Base-by-base conservation (phyloP, 1,140 invertebrate species). In the Ooceraea biroi region DNA sequence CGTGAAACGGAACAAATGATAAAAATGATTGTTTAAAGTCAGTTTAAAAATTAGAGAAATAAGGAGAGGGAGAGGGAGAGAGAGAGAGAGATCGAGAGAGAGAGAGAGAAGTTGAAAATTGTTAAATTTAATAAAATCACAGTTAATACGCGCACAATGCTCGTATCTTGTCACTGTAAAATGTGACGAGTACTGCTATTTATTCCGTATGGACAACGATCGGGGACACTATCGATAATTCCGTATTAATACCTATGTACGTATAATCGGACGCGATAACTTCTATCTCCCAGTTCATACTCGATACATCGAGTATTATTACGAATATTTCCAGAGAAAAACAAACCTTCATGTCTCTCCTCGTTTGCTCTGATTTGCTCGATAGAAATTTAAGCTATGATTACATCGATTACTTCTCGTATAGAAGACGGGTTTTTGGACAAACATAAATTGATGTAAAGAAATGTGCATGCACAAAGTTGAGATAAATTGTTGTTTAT, bases 301-400 rank as follows among this genome's bases (percentile, higher is more conserved):
- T 76, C 7, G 58, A 30, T 50, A 48, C n/a, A 48, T 12, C 12
- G 27, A 65, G 25, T 36, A 25, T 61, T 63, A 63, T 65, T 50
- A n/a, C 19, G 44, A 77, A 77, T 52, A 63, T 48, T 14, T 25
- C 4, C 27, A 12, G 44, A 74, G n/a, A 63, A 10, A 63, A 25
- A n/a, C n/a, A 22, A 61, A 50, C 0, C 0, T 7, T 2, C 36
- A n/a, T n/a, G n/a, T n/a, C n/a, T n/a, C n/a, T n/a, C n/a, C n/a
- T n/a, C n/a, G n/a, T n/a, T 44, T 27, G 0, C 17, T 4, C n/a
- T 63, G 8, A 76, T 76, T 46, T 61, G 11, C 22, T 30, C 17
- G 30, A 63, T 77, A 7, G 19, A 44, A 46, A 58, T 57, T 12
- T 14, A 19, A 19, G 48, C 2, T 57, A 7, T 36, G 36, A 36